Evolutionary conservation across 2,113 vertebrate species (phyloP).

Genomic region (Urocolius indicus): DNA sequence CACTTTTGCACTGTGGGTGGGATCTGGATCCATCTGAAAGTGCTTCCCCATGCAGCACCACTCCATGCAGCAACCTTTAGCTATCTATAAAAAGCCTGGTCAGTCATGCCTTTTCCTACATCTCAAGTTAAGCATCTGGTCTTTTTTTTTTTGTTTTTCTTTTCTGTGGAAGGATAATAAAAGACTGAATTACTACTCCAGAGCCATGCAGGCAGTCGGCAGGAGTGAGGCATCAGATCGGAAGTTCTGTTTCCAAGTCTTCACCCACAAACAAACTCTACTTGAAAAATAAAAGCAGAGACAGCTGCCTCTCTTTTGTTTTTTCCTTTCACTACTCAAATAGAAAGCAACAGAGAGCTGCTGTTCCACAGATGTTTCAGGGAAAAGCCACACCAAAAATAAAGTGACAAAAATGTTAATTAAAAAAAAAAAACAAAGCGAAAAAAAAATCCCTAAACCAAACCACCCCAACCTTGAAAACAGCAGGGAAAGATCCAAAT

Average conservation of each 20-base stretch:
- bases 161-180: background rate
- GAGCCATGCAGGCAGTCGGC: background rate
- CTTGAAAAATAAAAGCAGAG: background rate
- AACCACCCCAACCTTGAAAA: background rate
- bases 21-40: background rate
- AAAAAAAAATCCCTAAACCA: background rate
- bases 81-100: background rate
- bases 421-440: background rate
- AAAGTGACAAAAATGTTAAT: background rate
- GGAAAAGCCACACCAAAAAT: background rate
- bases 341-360: background rate
- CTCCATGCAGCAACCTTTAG: background rate
- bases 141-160: background rate
- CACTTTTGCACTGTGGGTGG: background rate
- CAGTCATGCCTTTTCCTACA: background rate
- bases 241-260: background rate
- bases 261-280: background rate
- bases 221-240: background rate
- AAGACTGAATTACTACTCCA: background rate
- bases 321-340: background rate
- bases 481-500: background rate
- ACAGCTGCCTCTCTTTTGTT: background rate
- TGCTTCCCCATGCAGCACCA: background rate
- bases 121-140: background rate
- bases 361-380: constrained; percentile 16